Conservation (phyloP, 2,797 vertebrate species). For the Nannoperca obscura region DNA sequence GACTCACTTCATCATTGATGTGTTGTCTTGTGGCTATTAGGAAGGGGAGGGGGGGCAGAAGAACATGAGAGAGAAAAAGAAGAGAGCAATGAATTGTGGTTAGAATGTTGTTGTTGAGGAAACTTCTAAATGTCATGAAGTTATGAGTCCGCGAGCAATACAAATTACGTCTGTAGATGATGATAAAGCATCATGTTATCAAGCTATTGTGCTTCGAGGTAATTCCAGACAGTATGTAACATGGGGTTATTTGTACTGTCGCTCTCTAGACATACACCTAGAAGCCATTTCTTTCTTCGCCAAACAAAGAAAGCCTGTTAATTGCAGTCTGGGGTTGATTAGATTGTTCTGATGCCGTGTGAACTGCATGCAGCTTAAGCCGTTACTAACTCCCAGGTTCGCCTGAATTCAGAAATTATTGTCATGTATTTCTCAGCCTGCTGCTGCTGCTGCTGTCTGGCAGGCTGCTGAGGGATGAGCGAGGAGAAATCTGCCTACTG, state of each 20-base stretch:
- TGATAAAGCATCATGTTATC: slow-evolving; percentile 49
- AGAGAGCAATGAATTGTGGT: background rate
- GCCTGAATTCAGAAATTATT: slow-evolving; percentile 51
- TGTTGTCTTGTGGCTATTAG: slow-evolving; percentile 30
- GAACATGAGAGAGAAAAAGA: background rate
- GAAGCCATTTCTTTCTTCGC: slow-evolving; percentile 46
- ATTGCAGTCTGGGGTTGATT: slow-evolving; percentile 58
- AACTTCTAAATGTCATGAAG: slow-evolving; percentile 46
- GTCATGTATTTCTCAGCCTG: slow-evolving; percentile 44
- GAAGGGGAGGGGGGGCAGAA: background rate
- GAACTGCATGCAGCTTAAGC: slow-evolving; percentile 23
- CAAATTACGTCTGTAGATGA: slow-evolving; percentile 42
- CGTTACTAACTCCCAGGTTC: slow-evolving; percentile 22
- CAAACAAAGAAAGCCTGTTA: slow-evolving; percentile 38
- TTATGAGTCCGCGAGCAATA: slow-evolving; percentile 45
- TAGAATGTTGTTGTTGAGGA: slow-evolving; percentile 16
- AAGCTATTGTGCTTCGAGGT: slow-evolving; percentile 42
- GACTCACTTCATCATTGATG: slow-evolving; percentile 40
- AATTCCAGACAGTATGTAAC: slow-evolving; percentile 34
- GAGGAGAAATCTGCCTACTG: slow-evolving; percentile 46
- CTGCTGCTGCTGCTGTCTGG: slow-evolving; percentile 36
- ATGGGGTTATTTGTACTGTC: slow-evolving; percentile 39
- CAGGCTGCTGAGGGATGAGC: slow-evolving; percentile 33
- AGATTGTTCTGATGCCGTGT: slow-evolving; percentile 37
- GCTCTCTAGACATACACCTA: slow-evolving; percentile 36